These are phyloP conservation scores for Pachyrhynchus sulphureomaculatus DNA, from an alignment of 1,140 invertebrate genomes.

Conservation along the genomic window DNA sequence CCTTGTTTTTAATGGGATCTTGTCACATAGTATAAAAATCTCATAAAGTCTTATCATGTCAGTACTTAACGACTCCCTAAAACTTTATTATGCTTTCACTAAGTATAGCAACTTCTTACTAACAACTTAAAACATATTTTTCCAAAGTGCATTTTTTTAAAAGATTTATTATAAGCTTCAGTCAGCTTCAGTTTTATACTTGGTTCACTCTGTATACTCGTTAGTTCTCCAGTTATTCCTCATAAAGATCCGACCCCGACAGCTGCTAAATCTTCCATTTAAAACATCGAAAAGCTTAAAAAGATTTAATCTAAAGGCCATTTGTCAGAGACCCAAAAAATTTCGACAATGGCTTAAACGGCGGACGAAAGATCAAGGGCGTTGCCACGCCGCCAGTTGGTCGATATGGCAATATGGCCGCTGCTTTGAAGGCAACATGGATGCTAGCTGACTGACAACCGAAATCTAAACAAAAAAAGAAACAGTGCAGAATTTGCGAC, in stretches of 20 bases:
- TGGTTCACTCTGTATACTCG: slow-evolving; percentile 7
- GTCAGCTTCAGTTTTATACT: neutral
- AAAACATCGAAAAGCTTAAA: slow-evolving; percentile 16
- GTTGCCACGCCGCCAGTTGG: slow-evolving; percentile 32
- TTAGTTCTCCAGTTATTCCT: slow-evolving; percentile 6
- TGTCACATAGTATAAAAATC: no score
- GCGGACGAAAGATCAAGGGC: slow-evolving; percentile 28
- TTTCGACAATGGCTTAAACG: slow-evolving; percentile 20
- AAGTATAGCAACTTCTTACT: no score
- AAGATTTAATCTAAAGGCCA: slow-evolving; percentile 23
- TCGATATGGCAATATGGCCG: slow-evolving; percentile 33
- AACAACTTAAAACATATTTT: no score
- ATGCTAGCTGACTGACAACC: slow-evolving; percentile 1
- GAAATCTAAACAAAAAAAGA: slow-evolving; percentile 30
- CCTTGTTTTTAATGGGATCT: no score
- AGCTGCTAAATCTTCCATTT: slow-evolving; percentile 21
- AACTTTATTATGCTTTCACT: no score
- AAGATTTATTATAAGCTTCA: neutral
- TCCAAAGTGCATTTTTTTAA: neutral
- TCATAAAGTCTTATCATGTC: no score
- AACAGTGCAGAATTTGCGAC: slow-evolving; percentile 25
- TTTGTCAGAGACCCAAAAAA: slow-evolving; percentile 9
- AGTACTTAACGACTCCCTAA: no score
- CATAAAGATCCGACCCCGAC: neutral
- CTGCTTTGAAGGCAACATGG: neutral